Evolutionary conservation across 2,113 vertebrate genomes (phyloP), one percentile per base, ranked within the genome.

Genomic region (Gymnarchus niloticus): DNA sequence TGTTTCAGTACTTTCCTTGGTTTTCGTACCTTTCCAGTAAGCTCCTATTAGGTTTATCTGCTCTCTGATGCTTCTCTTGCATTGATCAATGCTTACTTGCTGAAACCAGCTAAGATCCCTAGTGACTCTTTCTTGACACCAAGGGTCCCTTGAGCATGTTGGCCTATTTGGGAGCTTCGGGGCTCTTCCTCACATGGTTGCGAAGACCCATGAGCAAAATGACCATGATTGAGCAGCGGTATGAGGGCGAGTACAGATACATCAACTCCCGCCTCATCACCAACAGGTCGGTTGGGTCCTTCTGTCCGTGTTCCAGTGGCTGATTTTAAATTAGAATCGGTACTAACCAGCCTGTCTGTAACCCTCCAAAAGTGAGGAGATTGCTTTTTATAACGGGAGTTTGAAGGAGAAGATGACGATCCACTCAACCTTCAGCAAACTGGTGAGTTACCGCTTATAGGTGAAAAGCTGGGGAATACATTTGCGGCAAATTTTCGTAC

Each of bases 321-420:
- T 46, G 54, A 1, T 48, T 19, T 28, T 5, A n/a, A 46, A 7
- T 56, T 80, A 44, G 44, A 80, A 80, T 78, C 0, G 44, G 21
- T 41, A 44, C 44, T 78, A 78, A 78, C 37, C 17, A 78, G 41
- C 14, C n/a, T 25, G 41, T 46, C 5, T 78, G 76, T 78, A 48
- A 48, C 41, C 49, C 52, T 17, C 37, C 56, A 87, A 61, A 89
- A 99, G 98, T 95, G 98, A 99, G 92, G 98, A 99, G 95, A 96
- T 99, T 81, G 98, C 98, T 73, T 99, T 99, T 93, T 99, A 99
- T 88, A 97, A 99, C 87, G 98, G 98, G 33, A 99, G 99, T 89
- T 48, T 88, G 87, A 96, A 97, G 91, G 98, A 99, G 93, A 98
- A 99, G 84, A 96, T 96, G 90, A 99, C 97, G 56, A 97, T 99